Evolutionary conservation across 1,140 invertebrate genomes (phyloP).

Genomic region (Ips nitidus): DNA sequence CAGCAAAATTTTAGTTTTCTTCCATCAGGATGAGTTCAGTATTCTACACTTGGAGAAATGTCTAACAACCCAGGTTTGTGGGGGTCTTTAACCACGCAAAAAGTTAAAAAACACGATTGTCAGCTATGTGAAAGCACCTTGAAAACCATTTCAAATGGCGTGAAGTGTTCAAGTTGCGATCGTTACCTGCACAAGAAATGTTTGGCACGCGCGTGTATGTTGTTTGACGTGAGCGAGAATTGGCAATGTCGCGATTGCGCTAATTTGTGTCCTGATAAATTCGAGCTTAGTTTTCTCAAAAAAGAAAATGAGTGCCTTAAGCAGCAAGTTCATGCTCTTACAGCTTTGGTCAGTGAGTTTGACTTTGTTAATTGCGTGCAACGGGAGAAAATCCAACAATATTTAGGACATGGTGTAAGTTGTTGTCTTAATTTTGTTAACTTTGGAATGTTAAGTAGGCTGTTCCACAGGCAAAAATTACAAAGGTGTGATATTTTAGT

Average conservation of each 20-base stretch:
- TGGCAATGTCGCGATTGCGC: conserved; percentile 36
- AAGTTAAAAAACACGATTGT: conserved; percentile 23
- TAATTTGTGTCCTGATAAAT: conserved; percentile 12
- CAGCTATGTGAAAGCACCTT: conserved; percentile 31
- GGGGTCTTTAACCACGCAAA: conserved; percentile 17
- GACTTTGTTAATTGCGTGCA: conserved; percentile 38
- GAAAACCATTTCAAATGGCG: conserved; percentile 30
- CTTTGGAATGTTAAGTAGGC: background rate
- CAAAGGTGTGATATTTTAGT: too few species aligned
- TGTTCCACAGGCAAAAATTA: background rate
- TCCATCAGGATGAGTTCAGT: too few species aligned
- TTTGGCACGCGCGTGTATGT: conserved; percentile 30
- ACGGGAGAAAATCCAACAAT: conserved; percentile 25
- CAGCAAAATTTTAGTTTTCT: too few species aligned
- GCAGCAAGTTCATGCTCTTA: conserved; percentile 33
- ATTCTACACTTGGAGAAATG: background rate
- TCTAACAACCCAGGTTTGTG: conserved; percentile 16
- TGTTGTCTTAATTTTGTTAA: background rate
- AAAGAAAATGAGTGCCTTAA: conserved; percentile 37
- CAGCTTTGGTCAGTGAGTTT: conserved; percentile 35
- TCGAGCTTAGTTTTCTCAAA: conserved; percentile 28
- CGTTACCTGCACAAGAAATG: conserved; percentile 35
- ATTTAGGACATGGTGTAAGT: conserved; percentile 25
- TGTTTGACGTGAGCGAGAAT: conserved; percentile 31
- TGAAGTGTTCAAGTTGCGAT: conserved; percentile 36